Evolutionary conservation across 2,888 invertebrate genomes (phyloP).

Genomic region (Habrosyne pyritoides): DNA sequence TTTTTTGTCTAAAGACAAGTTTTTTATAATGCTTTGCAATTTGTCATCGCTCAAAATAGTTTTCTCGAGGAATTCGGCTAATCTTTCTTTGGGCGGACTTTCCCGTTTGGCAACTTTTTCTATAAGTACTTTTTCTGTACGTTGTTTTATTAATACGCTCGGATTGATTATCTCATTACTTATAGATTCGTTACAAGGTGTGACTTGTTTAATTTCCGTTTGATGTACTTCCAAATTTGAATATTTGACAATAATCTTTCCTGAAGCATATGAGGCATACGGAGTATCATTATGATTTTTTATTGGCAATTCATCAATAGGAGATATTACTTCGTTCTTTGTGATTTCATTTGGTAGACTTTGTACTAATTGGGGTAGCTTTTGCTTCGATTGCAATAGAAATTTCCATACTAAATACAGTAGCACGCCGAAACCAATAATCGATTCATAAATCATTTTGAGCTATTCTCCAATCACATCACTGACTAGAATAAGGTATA

Average conservation of each 20-base stretch:
- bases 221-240: conserved; percentile 10
- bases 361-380: conserved; percentile 24
- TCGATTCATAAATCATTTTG: conserved; percentile 71
- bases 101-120: conserved; percentile 55
- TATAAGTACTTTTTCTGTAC: conserved; percentile 36
- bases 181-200: conserved; percentile 5
- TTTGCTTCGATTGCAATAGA: conserved; percentile 40
- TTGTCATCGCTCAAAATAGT: conserved; percentile 74
- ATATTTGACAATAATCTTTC: conserved; percentile 10
- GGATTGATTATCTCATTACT: conserved; percentile 38
- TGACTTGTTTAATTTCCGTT: background rate
- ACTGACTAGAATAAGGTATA: conserved; percentile 58
- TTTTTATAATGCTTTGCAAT: conserved; percentile 74
- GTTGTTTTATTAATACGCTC: conserved; percentile 45
- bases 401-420: conserved; percentile 69
- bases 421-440: conserved; percentile 65
- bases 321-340: background rate
- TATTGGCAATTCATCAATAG: background rate
- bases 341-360: background rate
- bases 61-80: conserved; percentile 74
- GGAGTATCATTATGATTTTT: conserved; percentile 15
- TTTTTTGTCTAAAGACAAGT: conserved; percentile 65
- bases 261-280: conserved; percentile 13
- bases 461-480: conserved; percentile 58
- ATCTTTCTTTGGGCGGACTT: conserved; percentile 74